Conservation (phyloP, 2,113 vertebrate species). For the Trochalopteron elliotii region DNA sequence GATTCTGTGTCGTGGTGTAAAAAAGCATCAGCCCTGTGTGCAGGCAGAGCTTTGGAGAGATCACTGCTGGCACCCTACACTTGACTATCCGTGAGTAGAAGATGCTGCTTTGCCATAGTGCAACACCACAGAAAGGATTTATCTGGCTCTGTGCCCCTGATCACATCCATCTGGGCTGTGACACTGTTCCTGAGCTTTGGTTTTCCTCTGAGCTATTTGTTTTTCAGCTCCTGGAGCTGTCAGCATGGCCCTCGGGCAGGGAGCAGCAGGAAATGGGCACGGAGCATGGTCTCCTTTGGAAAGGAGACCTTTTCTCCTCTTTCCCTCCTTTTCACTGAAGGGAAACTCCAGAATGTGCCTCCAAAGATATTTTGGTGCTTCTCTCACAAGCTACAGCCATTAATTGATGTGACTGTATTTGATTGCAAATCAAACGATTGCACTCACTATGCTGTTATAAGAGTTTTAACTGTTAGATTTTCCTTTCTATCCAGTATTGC, state of each 20-base stretch:
- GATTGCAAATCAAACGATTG: neutral
- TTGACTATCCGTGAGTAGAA: fast-evolving
- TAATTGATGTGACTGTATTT: neutral
- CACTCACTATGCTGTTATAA: neutral
- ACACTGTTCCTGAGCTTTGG: fast-evolving
- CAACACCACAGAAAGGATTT: neutral
- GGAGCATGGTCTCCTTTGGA: neutral
- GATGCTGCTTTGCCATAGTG: neutral
- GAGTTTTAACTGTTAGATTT: neutral
- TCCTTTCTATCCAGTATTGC: neutral
- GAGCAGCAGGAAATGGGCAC: neutral
- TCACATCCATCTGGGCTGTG: neutral
- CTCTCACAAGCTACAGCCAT: neutral
- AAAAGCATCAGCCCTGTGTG: no score
- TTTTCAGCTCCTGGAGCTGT: neutral
- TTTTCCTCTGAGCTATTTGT: neutral
- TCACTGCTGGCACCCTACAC: neutral
- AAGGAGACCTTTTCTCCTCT: neutral
- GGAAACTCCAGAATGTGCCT: neutral
- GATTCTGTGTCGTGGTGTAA: no score
- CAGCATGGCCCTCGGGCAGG: neutral
- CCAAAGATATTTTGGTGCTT: neutral
- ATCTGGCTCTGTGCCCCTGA: neutral
- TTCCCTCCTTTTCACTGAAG: neutral
- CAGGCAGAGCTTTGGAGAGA: fast-evolving